These are phyloP conservation scores for Antigone vipio DNA, from an alignment of 2,113 vertebrate genomes.

Conservation along the genomic window DNA sequence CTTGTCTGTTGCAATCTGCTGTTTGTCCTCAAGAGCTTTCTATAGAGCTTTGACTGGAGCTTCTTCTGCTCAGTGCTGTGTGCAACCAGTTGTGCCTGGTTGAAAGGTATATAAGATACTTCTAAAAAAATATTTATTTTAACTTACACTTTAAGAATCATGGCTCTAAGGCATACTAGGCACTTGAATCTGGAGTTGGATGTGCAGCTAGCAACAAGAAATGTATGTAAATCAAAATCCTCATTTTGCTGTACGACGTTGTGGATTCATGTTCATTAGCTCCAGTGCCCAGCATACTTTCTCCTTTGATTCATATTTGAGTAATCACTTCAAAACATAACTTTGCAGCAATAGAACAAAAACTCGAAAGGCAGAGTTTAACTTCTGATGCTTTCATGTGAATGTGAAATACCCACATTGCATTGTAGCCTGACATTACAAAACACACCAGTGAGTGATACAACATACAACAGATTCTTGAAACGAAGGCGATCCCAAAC, in stretches of 20 bases:
- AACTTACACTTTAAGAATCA: not conserved
- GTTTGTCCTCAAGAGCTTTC: not conserved
- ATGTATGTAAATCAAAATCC: not conserved
- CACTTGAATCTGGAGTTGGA: not conserved
- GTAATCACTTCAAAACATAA: slow-evolving; percentile 7
- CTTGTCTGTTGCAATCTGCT: not conserved
- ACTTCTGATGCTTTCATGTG: not conserved
- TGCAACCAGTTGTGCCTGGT: not conserved
- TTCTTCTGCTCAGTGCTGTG: not conserved
- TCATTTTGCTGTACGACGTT: not conserved
- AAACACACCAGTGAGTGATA: not conserved
- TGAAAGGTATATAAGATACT: not conserved
- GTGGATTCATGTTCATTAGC: not conserved
- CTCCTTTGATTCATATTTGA: slow-evolving; percentile 18
- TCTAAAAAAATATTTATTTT: not conserved
- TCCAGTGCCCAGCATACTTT: not conserved
- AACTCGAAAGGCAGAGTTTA: slow-evolving; percentile 4
- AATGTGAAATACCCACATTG: not conserved
- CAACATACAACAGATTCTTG: not conserved
- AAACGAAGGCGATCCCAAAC: not conserved
- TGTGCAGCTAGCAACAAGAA: not conserved
- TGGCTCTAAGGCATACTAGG: not conserved
- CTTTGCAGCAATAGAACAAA: not conserved
- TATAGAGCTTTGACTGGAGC: not conserved
- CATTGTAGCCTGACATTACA: not conserved